A percentile compares a stretch with the other conserved stretches of the same genome.
phyloP scores from a whole-genome alignment of 2,888 invertebrate genomes.

The Ecliptopera silaceata region DNA sequence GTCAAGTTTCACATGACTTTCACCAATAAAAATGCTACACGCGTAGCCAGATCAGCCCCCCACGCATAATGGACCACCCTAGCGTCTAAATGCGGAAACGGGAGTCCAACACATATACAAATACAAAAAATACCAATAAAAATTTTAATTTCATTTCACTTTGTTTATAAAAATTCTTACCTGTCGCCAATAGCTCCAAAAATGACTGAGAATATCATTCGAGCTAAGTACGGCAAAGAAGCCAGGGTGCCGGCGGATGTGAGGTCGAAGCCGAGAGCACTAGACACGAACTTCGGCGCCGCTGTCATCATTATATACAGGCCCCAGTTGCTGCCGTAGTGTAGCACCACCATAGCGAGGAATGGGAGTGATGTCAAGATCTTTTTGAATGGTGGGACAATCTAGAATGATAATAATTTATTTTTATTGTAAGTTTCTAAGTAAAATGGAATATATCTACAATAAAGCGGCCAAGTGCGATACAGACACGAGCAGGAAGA shows the following conservation, averaged over 20 bases:
- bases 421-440: too few relatives aligned
- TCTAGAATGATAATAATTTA: constrained; percentile 56
- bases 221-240: constrained; percentile 87
- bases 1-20: too few relatives aligned
- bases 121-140: too few relatives aligned
- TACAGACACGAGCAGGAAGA: too few relatives aligned
- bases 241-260: constrained; percentile 87
- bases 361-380: constrained; percentile 88
- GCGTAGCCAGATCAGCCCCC: too few relatives aligned
- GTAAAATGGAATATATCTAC: too few relatives aligned
- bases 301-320: constrained; percentile 89
- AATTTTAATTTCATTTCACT: too few relatives aligned
- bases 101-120: too few relatives aligned
- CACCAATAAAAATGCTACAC: too few relatives aligned
- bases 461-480: too few relatives aligned
- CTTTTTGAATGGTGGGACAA: constrained; percentile 85
- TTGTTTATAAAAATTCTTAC: constrained; percentile 36
- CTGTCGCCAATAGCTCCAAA: constrained; percentile 89
- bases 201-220: constrained; percentile 87
- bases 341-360: constrained; percentile 85
- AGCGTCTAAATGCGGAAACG: too few relatives aligned
- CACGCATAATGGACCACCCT: too few relatives aligned
- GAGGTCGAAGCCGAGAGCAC: constrained; percentile 87
- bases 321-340: constrained; percentile 90
- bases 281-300: constrained; percentile 89